Evolutionary conservation across 2,888 invertebrate species (phyloP).

Genomic region (Drosophila multiciliata): DNA sequence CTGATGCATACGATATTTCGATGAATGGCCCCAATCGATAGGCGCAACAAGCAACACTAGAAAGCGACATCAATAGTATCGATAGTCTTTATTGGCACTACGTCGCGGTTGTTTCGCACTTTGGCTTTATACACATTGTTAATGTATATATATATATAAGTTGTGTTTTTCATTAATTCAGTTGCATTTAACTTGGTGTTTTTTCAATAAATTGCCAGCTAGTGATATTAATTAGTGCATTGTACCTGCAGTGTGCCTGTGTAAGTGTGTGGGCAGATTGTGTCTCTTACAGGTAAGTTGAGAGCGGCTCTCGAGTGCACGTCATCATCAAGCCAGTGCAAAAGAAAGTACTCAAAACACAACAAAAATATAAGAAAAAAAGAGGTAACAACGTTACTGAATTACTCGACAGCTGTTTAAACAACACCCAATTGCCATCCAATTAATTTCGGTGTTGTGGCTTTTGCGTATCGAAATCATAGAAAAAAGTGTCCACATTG

Average conservation of each 20-base stretch:
- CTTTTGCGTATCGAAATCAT: slow-evolving; percentile 11
- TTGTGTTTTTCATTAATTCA: slow-evolving; percentile 1
- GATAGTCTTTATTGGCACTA: slow-evolving; percentile 23
- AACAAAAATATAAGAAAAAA: background rate
- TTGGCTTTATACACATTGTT: slow-evolving; percentile 2
- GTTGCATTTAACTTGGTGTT: background rate
- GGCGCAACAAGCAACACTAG: slow-evolving; percentile 11
- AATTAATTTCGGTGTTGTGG: slow-evolving; percentile 6
- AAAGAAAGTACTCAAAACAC: slow-evolving; percentile 41
- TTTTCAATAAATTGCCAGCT: slow-evolving; percentile 18
- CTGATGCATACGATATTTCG: background rate
- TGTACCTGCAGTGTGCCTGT: slow-evolving; percentile 4
- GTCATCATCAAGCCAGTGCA: slow-evolving; percentile 52
- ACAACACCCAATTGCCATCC: slow-evolving; percentile 9
- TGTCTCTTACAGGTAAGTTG: slow-evolving; percentile 47
- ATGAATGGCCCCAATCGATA: background rate
- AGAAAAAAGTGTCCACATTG: slow-evolving; percentile 30
- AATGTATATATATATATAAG: slow-evolving; percentile 5
- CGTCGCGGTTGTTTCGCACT: slow-evolving; percentile 32
- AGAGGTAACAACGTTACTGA: slow-evolving; percentile 3
- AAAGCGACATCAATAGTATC: slow-evolving; percentile 19
- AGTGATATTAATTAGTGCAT: slow-evolving; percentile 2
- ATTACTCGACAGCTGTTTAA: slow-evolving; percentile 1
- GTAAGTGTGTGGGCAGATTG: slow-evolving; percentile 11
- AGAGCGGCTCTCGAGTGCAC: slow-evolving; percentile 57